These are phyloP conservation scores for Augochlorella aurata DNA, from an alignment of 2,888 invertebrate genomes.

Conservation along the genomic window DNA sequence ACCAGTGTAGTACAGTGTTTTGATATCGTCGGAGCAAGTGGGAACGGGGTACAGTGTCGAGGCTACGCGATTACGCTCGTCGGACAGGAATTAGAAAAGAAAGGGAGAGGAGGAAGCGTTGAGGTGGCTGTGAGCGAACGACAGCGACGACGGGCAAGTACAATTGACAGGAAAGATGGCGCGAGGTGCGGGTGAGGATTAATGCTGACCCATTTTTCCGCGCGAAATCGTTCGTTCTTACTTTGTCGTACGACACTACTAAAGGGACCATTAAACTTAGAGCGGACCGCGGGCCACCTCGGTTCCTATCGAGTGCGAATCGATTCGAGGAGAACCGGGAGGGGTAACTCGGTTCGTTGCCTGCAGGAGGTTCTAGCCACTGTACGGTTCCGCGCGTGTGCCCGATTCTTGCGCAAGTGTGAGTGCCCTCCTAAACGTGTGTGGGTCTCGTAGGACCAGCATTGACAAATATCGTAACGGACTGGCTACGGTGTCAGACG, in stretches of 20 bases:
- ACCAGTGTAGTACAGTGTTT: constrained; percentile 53
- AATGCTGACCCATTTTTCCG: constrained; percentile 80
- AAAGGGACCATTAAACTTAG: constrained; percentile 34
- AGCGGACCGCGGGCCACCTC: constrained; percentile 17
- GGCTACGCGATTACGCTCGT: not conserved
- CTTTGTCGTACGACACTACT: constrained; percentile 13
- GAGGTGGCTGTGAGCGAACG: constrained; percentile 44
- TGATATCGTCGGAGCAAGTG: constrained; percentile 26
- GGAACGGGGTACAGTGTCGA: constrained; percentile 14
- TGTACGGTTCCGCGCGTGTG: constrained; percentile 57
- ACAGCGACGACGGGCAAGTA: constrained; percentile 59
- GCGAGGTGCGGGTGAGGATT: constrained; percentile 82
- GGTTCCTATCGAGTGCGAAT: constrained; percentile 13
- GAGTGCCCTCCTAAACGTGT: constrained; percentile 49
- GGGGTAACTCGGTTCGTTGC: constrained; percentile 26
- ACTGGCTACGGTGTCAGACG: not conserved
- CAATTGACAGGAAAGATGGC: constrained; percentile 79
- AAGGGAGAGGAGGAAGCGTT: constrained; percentile 20
- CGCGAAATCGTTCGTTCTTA: constrained; percentile 63
- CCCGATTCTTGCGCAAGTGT: constrained; percentile 57
- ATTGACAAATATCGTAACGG: constrained; percentile 13
- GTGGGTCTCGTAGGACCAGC: constrained; percentile 33
- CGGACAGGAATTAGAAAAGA: constrained; percentile 28
- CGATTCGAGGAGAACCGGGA: constrained; percentile 5
- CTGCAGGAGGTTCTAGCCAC: constrained; percentile 36